Percentiles rank a stretch among this genome's conserved stretches.
Evolutionary conservation across 2,113 vertebrate genomes (phyloP).

Genomic region (Pangasianodon gigas): DNA sequence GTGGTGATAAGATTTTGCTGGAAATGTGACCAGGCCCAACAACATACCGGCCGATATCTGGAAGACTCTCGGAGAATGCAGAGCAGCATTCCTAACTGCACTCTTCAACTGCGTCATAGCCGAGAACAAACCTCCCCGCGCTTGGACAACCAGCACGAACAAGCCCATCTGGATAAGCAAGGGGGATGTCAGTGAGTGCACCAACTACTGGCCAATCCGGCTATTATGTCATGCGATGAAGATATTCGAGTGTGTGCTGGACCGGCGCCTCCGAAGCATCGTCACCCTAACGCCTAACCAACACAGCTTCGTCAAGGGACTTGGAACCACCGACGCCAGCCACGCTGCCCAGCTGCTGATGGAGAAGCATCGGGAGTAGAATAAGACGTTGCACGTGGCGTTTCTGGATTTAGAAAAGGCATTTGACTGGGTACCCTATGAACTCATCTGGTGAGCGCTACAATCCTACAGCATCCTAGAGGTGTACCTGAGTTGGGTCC

Average conservation of each 20-base stretch:
- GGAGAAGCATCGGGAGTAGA: neutral
- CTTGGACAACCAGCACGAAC: neutral
- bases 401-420: slow-evolving; percentile 1
- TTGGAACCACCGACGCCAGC: neutral
- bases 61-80: too few species aligned
- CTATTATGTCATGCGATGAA: neutral
- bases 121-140: too few species aligned
- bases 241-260: neutral
- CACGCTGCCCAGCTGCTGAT: neutral
- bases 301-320: neutral
- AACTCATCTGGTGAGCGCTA: neutral
- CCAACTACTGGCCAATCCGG: neutral
- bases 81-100: too few species aligned
- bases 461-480: neutral
- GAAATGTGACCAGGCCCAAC: too few species aligned
- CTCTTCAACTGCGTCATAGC: too few species aligned
- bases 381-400: neutral
- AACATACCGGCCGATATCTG: too few species aligned
- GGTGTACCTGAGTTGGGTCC: neutral
- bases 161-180: neutral
- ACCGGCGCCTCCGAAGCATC: too few species aligned
- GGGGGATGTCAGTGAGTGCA: neutral
- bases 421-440: neutral
- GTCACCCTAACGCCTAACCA: neutral
- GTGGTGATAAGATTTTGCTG: too few species aligned